These are phyloP conservation scores for Orchestia grillus DNA, from an alignment of 1,140 invertebrate species.

Conservation along the genomic window DNA sequence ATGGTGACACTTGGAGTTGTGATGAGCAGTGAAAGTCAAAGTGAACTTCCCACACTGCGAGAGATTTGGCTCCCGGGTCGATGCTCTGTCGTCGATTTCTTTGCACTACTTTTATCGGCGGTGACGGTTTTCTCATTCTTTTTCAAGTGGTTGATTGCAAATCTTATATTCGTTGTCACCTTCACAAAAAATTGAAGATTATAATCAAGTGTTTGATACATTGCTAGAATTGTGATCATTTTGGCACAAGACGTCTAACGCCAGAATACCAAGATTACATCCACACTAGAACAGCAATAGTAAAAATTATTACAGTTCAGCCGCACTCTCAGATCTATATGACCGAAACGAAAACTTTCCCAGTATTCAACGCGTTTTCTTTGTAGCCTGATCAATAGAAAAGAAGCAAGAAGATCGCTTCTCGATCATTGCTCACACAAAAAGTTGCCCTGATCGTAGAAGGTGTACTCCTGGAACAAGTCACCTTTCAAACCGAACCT, in stretches of 20 bases:
- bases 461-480: background rate
- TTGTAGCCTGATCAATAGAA: background rate
- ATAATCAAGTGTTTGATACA: background rate
- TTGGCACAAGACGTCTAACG: background rate
- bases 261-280: background rate
- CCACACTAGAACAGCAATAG: background rate
- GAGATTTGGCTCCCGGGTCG: background rate
- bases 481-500: background rate
- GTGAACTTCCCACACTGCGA: conserved; percentile 23
- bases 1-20: background rate
- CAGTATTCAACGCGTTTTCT: background rate
- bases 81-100: background rate
- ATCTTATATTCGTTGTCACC: background rate
- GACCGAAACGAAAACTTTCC: background rate
- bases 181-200: background rate
- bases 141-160: background rate
- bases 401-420: background rate
- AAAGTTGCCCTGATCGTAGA: background rate
- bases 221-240: background rate
- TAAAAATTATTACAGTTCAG: background rate
- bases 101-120: background rate
- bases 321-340: background rate
- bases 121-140: conserved; percentile 10
- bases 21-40: conserved; percentile 34
- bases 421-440: background rate